A percentile compares a stretch with the other conserved stretches of the same genome.
These are phyloP conservation scores for Phainopepla nitens DNA, from an alignment of 2,113 vertebrate genomes.

Conservation along the genomic window DNA sequence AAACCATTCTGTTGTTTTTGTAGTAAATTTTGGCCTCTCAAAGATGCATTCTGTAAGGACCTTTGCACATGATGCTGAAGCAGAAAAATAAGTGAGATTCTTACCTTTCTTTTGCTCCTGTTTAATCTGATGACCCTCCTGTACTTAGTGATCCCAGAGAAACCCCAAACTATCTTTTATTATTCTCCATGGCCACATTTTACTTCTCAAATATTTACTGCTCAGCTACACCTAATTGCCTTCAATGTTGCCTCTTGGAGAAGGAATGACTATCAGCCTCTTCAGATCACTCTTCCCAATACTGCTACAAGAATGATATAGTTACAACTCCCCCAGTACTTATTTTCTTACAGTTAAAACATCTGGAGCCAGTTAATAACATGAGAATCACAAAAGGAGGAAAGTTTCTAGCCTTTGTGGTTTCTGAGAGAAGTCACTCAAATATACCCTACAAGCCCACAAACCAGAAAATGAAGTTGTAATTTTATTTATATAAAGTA, in stretches of 20 bases:
- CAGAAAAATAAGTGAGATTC: background rate
- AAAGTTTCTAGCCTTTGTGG: background rate
- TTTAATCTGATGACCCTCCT: background rate
- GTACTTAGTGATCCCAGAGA: background rate
- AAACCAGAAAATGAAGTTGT: conserved; percentile 1
- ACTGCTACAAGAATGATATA: background rate
- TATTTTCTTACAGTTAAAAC: background rate
- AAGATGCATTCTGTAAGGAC: background rate
- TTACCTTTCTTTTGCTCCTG: background rate
- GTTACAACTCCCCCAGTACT: background rate
- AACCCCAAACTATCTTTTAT: background rate
- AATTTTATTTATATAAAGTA: background rate
- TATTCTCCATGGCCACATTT: background rate
- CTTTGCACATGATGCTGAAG: background rate
- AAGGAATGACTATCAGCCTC: background rate
- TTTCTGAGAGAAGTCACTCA: background rate
- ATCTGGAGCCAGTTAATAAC: conserved; percentile 22
- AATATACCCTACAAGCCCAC: background rate
- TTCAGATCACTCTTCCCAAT: background rate
- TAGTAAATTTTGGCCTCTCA: background rate
- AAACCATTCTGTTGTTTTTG: background rate
- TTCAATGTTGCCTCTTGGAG: background rate
- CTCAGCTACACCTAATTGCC: background rate
- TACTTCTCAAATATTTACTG: background rate
- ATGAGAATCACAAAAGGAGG: background rate